Evolutionary conservation across 2,888 invertebrate species (phyloP).

Genomic region (Sesamia inferens): DNA sequence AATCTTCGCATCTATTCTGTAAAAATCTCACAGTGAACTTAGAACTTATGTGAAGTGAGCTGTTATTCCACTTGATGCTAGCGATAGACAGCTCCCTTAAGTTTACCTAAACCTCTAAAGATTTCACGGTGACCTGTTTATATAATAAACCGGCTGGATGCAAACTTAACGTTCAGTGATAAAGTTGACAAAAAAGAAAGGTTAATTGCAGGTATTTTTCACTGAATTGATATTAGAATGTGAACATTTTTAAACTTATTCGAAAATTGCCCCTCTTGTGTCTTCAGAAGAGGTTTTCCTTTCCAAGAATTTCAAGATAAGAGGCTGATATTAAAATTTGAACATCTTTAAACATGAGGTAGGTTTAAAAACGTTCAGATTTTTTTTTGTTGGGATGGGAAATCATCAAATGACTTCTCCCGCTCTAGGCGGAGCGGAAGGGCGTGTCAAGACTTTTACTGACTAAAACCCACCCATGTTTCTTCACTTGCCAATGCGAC

Average conservation of each 20-base stretch:
- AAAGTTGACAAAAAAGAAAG: background rate
- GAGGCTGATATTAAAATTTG: background rate
- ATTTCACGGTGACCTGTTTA: background rate
- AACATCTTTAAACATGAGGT: background rate
- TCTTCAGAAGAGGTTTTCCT: background rate
- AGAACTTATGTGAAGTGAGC: background rate
- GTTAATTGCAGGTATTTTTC: background rate
- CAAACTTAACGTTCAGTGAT: background rate
- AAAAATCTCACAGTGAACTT: background rate
- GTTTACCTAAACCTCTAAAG: background rate
- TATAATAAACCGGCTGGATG: background rate
- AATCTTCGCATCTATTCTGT: background rate
- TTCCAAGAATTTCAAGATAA: background rate
- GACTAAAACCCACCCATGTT: no score
- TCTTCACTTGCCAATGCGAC: no score
- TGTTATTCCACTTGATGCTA: background rate
- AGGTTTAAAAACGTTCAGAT: no score
- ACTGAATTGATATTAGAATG: background rate
- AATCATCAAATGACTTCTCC: no score
- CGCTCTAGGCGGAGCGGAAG: no score
- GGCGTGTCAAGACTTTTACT: no score
- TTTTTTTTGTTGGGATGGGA: no score
- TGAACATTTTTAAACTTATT: background rate
- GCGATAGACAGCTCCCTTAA: background rate
- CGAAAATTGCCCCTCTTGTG: background rate